Conservation (phyloP, 2,113 vertebrate species). For the Hystrix brachyura region DNA sequence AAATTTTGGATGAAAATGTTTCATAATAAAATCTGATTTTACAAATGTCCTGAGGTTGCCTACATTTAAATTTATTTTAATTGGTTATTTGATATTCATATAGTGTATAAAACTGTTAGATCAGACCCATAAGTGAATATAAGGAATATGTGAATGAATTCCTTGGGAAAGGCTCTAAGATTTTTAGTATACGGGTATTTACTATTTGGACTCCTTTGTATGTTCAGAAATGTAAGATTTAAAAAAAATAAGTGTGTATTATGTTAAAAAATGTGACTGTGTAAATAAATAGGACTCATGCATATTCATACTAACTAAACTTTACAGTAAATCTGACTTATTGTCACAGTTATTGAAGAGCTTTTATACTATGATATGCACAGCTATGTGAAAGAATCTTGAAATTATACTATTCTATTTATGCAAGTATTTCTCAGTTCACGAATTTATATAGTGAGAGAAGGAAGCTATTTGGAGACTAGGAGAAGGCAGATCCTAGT, state of each 20-base stretch:
- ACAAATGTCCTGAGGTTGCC: background rate
- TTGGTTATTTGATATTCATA: background rate
- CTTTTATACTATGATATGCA: background rate
- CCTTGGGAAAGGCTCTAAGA: background rate
- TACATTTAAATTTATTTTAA: conserved; percentile 10
- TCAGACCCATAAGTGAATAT: background rate
- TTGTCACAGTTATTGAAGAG: background rate
- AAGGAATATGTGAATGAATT: background rate
- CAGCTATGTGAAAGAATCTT: background rate
- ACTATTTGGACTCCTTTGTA: background rate
- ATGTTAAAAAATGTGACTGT: conserved; percentile 1
- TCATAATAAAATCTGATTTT: background rate
- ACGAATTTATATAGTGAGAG: background rate
- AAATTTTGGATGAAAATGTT: conserved; percentile 6
- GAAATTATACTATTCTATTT: background rate
- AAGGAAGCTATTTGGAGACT: background rate
- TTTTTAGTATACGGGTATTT: background rate
- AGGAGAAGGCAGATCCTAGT: background rate
- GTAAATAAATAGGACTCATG: background rate
- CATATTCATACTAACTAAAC: background rate
- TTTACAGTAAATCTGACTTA: background rate
- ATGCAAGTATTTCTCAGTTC: conserved; percentile 5
- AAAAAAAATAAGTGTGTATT: background rate
- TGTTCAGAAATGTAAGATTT: background rate
- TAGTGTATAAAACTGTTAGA: background rate